Base-by-base conservation (phyloP, 2,113 vertebrate genomes). In the Malurus alboscapulatus region DNA sequence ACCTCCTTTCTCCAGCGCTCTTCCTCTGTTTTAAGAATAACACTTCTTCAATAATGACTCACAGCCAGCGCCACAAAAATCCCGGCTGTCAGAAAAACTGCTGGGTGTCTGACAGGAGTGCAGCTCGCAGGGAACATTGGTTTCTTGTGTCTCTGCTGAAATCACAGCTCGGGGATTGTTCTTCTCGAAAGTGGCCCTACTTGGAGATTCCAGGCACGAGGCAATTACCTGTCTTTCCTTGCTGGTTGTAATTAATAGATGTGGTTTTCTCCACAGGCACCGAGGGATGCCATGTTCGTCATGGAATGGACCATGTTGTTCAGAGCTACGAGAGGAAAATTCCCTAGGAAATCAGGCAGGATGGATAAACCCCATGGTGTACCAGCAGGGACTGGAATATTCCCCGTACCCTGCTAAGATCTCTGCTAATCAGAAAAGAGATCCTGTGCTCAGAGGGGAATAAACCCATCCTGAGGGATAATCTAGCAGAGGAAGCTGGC, bases 11-110 rank as follows among this genome's bases (percentile, higher is more conserved):
- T 36, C n/a, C 68, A 90, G 61, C 3, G 4, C 53, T 59, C 53
- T 38, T 94, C 93, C 89, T 76, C 66, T 88, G 69, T 34, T 91
- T 96, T 51, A 87, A 73, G 92, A 91, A 91, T 45, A 94, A 82
- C 20, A 8, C 50, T 18, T 81, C 73, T 82, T 50, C 85, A 85
- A 24, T 71, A 80, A 84, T 91, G 91, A 90, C 87, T 95, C 93
- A 69, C 54, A 92, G 84, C 30, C 87, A 82, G 87, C 9, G 77
- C 78, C 59, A 83, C 89, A 73, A 58, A 93, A 84, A 90, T 80
- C 79, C 71, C 5, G 78, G 55, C 91, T 91, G 91, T 54, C 81
- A 89, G 84, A 30, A 62, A 55, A 90, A 63, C 73, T 82, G 82
- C 90, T 92, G 84, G 54, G 76, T 10, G 47, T 38, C 87, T 91